Evolutionary conservation across 30 jellyfish, hydroid and myxozoan species (phyloP).

Genomic region (Pelagia noctiluca): DNA sequence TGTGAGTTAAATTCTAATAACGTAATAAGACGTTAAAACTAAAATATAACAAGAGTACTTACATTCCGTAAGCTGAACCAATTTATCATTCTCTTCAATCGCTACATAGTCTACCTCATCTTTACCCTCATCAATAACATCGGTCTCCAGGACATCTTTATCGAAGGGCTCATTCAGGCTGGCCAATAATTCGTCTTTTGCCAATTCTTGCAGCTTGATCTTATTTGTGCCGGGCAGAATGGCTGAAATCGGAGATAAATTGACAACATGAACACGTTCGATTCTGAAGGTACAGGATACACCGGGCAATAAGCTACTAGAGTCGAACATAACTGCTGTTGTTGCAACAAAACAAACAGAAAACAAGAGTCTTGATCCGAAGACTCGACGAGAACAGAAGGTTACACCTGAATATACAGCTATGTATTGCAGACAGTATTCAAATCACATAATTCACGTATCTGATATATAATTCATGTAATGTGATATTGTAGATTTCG

Average conservation of each 20-base stretch:
- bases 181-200: conserved; percentile 93
- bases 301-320: not conserved
- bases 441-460: too few species aligned
- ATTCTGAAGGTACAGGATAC: not conserved
- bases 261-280: conserved; percentile 23
- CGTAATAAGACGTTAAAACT: too few species aligned
- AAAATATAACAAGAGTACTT: conserved; percentile 29
- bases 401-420: too few species aligned
- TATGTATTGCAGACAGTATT: too few species aligned
- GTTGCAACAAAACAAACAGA: too few species aligned
- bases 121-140: conserved; percentile 47
- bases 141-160: conserved; percentile 62
- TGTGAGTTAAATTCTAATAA: too few species aligned
- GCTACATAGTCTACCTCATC: conserved; percentile 56
- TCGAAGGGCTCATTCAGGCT: conserved; percentile 90
- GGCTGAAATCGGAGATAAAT: conserved; percentile 65
- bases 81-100: conserved; percentile 65
- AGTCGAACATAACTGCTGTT: too few species aligned
- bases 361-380: too few species aligned
- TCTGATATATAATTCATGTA: too few species aligned
- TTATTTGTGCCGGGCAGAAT: conserved; percentile 86
- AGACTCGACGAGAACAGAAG: too few species aligned
- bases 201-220: conserved; percentile 89
- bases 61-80: conserved; percentile 64
- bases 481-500: too few species aligned